Percentiles rank a stretch among this genome's conserved stretches.
Evolutionary conservation across 2,113 vertebrate species (phyloP).

Genomic region (Oreochromis niloticus): DNA sequence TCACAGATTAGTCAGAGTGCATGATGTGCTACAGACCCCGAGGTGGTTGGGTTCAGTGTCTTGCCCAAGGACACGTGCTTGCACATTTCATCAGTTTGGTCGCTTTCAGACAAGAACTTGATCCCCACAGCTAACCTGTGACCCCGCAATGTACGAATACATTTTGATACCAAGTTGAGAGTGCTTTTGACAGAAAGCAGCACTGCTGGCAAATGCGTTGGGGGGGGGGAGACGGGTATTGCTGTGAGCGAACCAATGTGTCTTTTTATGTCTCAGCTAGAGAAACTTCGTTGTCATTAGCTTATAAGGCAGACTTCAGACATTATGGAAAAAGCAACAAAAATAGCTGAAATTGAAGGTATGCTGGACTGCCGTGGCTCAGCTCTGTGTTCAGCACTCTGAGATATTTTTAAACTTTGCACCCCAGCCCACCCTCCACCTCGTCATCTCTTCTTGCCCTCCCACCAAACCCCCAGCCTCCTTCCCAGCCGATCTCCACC

Average conservation of each 20-base stretch:
- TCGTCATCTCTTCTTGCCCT: slow-evolving; percentile 27
- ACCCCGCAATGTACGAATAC: not conserved
- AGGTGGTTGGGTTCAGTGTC: not conserved
- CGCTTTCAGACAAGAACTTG: not conserved
- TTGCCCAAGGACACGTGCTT: not conserved
- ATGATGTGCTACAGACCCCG: not conserved
- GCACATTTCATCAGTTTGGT: not conserved
- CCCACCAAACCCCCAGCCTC: slow-evolving; percentile 19
- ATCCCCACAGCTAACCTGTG: not conserved
- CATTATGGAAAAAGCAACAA: slow-evolving; percentile 68
- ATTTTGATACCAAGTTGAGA: slow-evolving; percentile 2
- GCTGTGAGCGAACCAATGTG: not conserved
- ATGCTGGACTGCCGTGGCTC: slow-evolving; percentile 40
- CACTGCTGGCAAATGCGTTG: not conserved
- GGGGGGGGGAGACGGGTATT: not conserved
- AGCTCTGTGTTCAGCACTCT: slow-evolving; percentile 31
- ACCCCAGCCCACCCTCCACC: slow-evolving; percentile 40
- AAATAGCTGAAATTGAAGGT: slow-evolving; percentile 66
- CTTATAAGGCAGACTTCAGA: slow-evolving; percentile 69
- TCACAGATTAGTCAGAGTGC: not conserved
- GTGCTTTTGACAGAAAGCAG: slow-evolving; percentile 23
- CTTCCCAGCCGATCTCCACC: slow-evolving; percentile 22
- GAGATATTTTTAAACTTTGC: slow-evolving; percentile 68
- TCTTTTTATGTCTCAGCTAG: slow-evolving; percentile 45
- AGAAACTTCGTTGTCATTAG: slow-evolving; percentile 51